phyloP scores from a whole-genome alignment of 2,113 vertebrate species.

The Salvelinus namaycush region DNA sequence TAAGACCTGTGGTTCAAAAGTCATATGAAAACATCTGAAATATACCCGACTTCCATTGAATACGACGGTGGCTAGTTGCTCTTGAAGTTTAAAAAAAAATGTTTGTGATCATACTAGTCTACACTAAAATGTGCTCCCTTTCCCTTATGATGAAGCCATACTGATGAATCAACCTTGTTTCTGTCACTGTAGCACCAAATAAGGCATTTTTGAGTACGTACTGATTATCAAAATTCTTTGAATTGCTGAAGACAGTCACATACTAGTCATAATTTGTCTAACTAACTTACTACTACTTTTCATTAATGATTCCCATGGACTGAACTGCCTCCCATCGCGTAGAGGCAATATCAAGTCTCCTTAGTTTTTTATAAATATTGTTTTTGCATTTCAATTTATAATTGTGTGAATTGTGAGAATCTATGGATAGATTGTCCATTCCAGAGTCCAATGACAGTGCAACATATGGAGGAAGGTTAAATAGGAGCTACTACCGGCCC shows the following conservation, averaged over 20 bases:
- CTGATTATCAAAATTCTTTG: constrained; percentile 53
- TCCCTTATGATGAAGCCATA: constrained; percentile 28
- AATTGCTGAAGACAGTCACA: constrained; percentile 53
- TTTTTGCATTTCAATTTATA: neutral
- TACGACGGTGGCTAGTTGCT: constrained; percentile 39
- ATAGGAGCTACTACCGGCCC: constrained; percentile 66
- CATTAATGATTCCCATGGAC: constrained; percentile 39
- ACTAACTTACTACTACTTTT: constrained; percentile 45
- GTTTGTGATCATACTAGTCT: constrained; percentile 55
- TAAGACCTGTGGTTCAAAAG: constrained; percentile 67
- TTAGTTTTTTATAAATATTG: constrained; percentile 71
- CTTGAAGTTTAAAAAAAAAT: constrained; percentile 44
- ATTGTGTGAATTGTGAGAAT: constrained; percentile 38
- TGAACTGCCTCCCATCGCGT: constrained; percentile 52
- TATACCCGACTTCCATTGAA: constrained; percentile 44
- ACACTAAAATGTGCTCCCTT: constrained; percentile 43
- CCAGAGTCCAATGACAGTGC: constrained; percentile 71
- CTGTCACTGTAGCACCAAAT: constrained; percentile 23
- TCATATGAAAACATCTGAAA: constrained; percentile 51
- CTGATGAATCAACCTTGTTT: constrained; percentile 35
- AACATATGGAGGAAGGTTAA: constrained; percentile 64
- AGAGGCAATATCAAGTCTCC: constrained; percentile 52
- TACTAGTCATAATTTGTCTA: constrained; percentile 48
- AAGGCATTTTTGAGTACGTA: constrained; percentile 44
- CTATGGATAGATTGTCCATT: constrained; percentile 70